phyloP scores from a whole-genome alignment of 2,113 vertebrate species.

The Microcebus lehilahytsara region DNA sequence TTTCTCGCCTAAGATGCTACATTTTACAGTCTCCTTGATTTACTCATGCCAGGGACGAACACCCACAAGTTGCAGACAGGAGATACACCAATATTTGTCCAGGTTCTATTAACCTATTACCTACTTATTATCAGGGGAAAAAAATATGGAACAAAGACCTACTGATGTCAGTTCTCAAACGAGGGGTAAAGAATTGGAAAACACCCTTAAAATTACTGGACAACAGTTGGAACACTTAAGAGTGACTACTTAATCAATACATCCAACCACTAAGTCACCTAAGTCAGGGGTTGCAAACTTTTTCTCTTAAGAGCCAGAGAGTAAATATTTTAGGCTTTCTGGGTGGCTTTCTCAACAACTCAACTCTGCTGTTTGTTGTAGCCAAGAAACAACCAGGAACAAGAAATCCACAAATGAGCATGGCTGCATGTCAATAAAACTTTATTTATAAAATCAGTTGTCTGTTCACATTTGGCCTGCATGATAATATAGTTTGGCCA shows the following conservation, averaged over 20 bases:
- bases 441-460: not conserved
- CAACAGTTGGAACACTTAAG: not conserved
- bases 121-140: not conserved
- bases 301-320: accelerated
- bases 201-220: not conserved
- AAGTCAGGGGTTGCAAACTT: accelerated
- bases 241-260: accelerated
- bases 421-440: not conserved
- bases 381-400: too few relatives aligned
- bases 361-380: not conserved
- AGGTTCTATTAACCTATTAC: accelerated
- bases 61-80: not conserved
- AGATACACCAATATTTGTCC: accelerated
- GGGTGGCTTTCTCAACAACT: not conserved
- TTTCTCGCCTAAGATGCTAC: not conserved
- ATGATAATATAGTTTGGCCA: too few relatives aligned
- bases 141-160: not conserved
- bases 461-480: not conserved
- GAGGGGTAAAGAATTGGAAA: not conserved
- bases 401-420: not conserved
- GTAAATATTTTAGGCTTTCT: accelerated
- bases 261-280: not conserved
- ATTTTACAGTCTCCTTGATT: not conserved
- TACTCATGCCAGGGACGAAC: not conserved
- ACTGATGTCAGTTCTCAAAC: not conserved